phyloP scores from a whole-genome alignment of 2,797 vertebrate species.

The Ctenochaetus hawaiiensis region DNA sequence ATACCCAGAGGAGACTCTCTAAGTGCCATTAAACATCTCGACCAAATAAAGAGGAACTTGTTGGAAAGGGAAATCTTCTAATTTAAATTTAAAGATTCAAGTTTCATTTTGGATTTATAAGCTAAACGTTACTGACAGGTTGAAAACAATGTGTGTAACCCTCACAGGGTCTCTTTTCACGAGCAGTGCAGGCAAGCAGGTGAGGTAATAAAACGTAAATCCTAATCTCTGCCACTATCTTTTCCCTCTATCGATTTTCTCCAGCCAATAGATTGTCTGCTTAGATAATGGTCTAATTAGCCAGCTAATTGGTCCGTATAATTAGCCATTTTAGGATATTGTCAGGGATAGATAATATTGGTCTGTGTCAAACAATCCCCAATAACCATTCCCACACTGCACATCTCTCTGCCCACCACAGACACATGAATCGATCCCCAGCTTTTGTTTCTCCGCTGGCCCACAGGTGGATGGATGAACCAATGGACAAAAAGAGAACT shows the following conservation, averaged over 20 bases:
- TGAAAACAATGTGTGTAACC: slow-evolving; percentile 28
- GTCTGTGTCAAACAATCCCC: slow-evolving; percentile 73
- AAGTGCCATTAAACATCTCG: slow-evolving; percentile 31
- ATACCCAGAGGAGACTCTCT: slow-evolving; percentile 40
- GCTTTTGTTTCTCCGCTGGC: slow-evolving; percentile 37
- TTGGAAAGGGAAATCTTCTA: slow-evolving; percentile 22
- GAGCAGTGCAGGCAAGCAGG: slow-evolving; percentile 37
- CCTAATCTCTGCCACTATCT: slow-evolving; percentile 64
- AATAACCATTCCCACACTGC: slow-evolving; percentile 63
- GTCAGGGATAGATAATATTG: slow-evolving; percentile 83
- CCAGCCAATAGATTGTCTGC: slow-evolving; percentile 80
- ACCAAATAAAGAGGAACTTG: slow-evolving; percentile 27
- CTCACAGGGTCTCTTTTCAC: slow-evolving; percentile 9
- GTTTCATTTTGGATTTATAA: neutral
- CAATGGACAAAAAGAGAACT: slow-evolving; percentile 17
- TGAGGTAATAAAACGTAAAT: slow-evolving; percentile 62
- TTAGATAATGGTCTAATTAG: slow-evolving; percentile 88
- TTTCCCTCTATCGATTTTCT: slow-evolving; percentile 76
- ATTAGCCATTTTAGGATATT: slow-evolving; percentile 88
- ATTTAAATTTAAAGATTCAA: slow-evolving; percentile 5
- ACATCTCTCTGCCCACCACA: slow-evolving; percentile 64
- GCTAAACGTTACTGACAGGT: neutral
- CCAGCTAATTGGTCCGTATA: slow-evolving; percentile 84
- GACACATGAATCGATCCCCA: slow-evolving; percentile 73
- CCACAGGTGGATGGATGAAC: slow-evolving; percentile 45